A percentile compares a stretch with the other conserved stretches of the same genome.
These are phyloP conservation scores for Rhabdornis inornatus DNA, from an alignment of 2,113 vertebrate genomes.

Conservation along the genomic window DNA sequence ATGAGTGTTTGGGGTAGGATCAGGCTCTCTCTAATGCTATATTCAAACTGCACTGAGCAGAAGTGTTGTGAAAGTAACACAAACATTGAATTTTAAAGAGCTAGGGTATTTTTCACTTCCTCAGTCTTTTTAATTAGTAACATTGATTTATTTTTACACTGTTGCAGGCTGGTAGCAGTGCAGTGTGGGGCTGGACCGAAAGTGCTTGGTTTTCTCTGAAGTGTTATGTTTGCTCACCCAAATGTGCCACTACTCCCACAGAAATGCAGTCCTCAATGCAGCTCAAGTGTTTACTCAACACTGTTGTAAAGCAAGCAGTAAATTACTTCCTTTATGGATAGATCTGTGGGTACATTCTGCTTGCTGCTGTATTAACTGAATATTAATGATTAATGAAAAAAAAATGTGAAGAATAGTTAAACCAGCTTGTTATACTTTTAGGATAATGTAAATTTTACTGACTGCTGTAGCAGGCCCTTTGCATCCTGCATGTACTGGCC, in stretches of 20 bases:
- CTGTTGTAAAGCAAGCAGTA: neutral
- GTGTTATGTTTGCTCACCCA: neutral
- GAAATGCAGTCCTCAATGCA: neutral
- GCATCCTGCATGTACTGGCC: neutral
- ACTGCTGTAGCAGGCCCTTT: neutral
- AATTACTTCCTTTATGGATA: constrained; percentile 30
- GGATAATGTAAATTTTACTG: neutral
- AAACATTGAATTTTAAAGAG: neutral
- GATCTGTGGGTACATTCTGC: neutral
- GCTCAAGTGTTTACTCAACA: neutral
- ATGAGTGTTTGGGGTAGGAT: neutral
- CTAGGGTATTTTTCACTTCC: neutral
- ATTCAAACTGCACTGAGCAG: neutral
- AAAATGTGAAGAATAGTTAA: neutral
- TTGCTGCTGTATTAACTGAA: neutral
- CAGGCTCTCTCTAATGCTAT: neutral
- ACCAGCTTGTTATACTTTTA: neutral
- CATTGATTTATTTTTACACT: neutral
- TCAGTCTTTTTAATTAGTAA: neutral
- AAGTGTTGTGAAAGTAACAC: neutral
- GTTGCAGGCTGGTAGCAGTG: neutral
- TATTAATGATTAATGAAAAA: constrained; percentile 19
- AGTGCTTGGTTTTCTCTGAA: neutral
- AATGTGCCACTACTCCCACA: neutral
- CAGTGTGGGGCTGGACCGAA: neutral